Conservation (phyloP, 2,797 vertebrate species). For the Dicrostonyx torquatus region DNA sequence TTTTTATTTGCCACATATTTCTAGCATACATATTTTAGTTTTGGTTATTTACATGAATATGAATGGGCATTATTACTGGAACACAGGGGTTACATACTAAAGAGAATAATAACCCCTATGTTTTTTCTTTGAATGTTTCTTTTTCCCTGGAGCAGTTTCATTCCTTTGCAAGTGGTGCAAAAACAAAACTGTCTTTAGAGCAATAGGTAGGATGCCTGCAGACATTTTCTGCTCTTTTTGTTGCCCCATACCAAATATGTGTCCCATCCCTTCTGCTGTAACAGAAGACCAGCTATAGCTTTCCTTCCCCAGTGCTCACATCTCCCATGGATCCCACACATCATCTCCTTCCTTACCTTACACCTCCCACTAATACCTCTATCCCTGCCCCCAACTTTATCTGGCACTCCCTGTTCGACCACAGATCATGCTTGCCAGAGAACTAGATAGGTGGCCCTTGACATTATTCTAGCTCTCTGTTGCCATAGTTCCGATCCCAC, state of each 20-base stretch:
- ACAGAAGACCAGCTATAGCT: too few species aligned
- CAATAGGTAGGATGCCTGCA: accelerated
- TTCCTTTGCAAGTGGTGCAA: not conserved
- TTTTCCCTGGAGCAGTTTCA: too few species aligned
- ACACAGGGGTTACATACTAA: not conserved
- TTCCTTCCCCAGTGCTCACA: not conserved
- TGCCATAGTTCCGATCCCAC: not conserved
- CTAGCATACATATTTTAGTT: not conserved
- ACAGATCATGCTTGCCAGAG: not conserved
- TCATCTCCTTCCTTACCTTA: not conserved
- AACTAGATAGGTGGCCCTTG: not conserved
- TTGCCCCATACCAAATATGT: not conserved
- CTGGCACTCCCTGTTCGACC: not conserved
- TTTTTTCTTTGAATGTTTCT: not conserved
- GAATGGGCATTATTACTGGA: not conserved
- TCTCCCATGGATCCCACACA: not conserved
- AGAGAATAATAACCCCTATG: not conserved
- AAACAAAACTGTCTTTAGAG: not conserved
- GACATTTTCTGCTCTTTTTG: not conserved
- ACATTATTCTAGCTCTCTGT: not conserved
- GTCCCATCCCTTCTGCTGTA: not conserved
- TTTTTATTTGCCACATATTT: not conserved
- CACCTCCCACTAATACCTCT: not conserved
- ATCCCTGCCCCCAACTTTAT: not conserved
- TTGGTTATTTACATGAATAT: not conserved